phyloP scores from a whole-genome alignment of 2,113 vertebrate species.

The Xiphorhynchus elegans region DNA sequence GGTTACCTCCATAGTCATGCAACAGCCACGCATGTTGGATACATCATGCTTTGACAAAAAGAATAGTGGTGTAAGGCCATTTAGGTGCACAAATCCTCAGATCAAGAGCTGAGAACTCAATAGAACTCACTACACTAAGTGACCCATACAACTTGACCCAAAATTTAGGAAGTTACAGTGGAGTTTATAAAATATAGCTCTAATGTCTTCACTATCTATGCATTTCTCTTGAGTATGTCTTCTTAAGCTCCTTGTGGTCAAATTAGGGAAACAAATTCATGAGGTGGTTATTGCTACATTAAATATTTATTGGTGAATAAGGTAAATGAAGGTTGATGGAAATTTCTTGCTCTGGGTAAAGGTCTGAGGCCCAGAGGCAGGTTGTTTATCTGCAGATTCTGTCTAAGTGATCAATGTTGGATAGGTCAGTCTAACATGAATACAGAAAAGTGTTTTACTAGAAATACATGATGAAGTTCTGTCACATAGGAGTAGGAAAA shows the following conservation, averaged over 20 bases:
- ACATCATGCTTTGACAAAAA: not conserved
- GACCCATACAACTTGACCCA: accelerated
- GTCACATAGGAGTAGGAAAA: not conserved
- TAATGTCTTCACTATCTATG: not conserved
- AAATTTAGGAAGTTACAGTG: not conserved
- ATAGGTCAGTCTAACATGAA: not conserved
- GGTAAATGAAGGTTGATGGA: not conserved
- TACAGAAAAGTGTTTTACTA: not conserved
- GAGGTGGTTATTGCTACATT: not conserved
- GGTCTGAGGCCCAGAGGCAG: not conserved
- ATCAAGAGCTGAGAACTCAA: not conserved
- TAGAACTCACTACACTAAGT: not conserved
- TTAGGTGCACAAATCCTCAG: not conserved
- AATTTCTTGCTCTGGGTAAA: not conserved
- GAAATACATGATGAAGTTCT: not conserved
- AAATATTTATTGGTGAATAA: not conserved
- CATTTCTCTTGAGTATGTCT: not conserved
- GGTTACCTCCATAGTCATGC: not conserved
- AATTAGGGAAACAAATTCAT: not conserved
- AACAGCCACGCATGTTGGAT: not conserved
- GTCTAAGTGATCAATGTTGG: not conserved
- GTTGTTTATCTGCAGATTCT: not conserved
- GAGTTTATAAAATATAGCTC: not conserved
- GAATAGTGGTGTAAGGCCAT: not conserved
- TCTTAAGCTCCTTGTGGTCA: not conserved